Evolutionary conservation across 2,797 vertebrate species (phyloP).

Genomic region (Dendrocincla fuliginosa): DNA sequence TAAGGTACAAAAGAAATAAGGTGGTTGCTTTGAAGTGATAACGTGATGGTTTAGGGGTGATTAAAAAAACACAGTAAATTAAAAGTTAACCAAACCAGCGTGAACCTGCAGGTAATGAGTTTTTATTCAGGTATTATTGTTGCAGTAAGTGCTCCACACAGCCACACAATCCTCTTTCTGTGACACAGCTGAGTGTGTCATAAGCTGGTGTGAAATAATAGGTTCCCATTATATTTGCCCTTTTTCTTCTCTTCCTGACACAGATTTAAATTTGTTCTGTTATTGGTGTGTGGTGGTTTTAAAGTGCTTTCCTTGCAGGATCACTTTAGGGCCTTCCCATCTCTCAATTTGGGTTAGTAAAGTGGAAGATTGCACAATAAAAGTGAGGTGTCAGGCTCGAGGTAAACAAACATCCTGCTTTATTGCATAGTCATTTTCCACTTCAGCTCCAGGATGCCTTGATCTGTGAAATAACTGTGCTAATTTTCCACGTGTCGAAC

Average conservation of each 20-base stretch:
- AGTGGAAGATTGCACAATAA: background rate
- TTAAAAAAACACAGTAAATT: background rate
- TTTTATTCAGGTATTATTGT: background rate
- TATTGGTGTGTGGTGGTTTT: constrained; percentile 17
- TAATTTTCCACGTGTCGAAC: background rate
- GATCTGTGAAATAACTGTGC: background rate
- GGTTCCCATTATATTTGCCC: background rate
- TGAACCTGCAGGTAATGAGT: background rate
- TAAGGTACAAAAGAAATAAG: background rate
- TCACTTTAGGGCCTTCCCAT: background rate
- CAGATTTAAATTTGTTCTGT: constrained; percentile 22
- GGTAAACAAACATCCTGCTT: background rate
- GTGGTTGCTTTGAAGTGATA: background rate
- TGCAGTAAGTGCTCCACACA: background rate
- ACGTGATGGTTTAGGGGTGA: background rate
- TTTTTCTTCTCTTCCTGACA: background rate
- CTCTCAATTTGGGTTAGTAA: background rate
- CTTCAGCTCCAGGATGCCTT: background rate
- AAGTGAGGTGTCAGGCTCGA: background rate
- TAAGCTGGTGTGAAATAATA: background rate
- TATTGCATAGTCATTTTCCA: background rate
- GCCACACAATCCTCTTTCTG: background rate
- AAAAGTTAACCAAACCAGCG: background rate
- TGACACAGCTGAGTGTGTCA: background rate
- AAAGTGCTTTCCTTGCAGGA: constrained; percentile 37